Conservation (phyloP, 1,140 invertebrate genomes). For the Stegodyphus dumicola region DNA sequence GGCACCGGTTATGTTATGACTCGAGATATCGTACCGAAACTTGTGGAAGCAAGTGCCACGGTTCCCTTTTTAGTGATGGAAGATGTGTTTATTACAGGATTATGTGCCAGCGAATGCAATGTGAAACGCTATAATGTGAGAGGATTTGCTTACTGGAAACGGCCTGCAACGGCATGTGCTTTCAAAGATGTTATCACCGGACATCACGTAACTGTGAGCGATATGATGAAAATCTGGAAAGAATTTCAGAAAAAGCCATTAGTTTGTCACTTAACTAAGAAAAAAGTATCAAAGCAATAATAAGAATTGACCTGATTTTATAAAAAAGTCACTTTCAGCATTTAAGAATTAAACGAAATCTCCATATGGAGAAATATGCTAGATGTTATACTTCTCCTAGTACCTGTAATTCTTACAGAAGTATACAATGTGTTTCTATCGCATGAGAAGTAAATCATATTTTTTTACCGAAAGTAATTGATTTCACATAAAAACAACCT, state of each 20-base stretch:
- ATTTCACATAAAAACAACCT: too few relatives aligned
- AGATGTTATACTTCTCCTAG: too few relatives aligned
- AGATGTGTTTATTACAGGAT: constrained; percentile 70
- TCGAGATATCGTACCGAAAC: constrained; percentile 67
- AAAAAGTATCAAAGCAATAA: constrained; percentile 2
- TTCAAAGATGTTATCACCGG: constrained; percentile 48
- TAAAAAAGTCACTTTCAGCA: not conserved
- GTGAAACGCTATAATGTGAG: constrained; percentile 18
- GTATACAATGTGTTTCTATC: too few relatives aligned
- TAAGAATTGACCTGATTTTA: not conserved
- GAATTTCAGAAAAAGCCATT: constrained; percentile 34
- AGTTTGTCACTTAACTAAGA: constrained; percentile 26
- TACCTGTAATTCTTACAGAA: too few relatives aligned
- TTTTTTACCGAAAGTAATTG: too few relatives aligned
- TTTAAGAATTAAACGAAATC: too few relatives aligned
- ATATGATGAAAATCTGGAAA: constrained; percentile 57
- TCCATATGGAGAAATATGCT: too few relatives aligned
- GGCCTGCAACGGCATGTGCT: constrained; percentile 38
- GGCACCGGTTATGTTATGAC: constrained; percentile 87
- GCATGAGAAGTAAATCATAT: too few relatives aligned
- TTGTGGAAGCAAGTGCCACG: constrained; percentile 1
- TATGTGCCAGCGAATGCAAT: constrained; percentile 32
- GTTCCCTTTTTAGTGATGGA: constrained; percentile 69
- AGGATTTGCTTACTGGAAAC: constrained; percentile 31
- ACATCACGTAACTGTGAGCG: constrained; percentile 44